These are phyloP conservation scores for Tenthredo notha DNA, from an alignment of 2,888 invertebrate species.

Conservation along the genomic window DNA sequence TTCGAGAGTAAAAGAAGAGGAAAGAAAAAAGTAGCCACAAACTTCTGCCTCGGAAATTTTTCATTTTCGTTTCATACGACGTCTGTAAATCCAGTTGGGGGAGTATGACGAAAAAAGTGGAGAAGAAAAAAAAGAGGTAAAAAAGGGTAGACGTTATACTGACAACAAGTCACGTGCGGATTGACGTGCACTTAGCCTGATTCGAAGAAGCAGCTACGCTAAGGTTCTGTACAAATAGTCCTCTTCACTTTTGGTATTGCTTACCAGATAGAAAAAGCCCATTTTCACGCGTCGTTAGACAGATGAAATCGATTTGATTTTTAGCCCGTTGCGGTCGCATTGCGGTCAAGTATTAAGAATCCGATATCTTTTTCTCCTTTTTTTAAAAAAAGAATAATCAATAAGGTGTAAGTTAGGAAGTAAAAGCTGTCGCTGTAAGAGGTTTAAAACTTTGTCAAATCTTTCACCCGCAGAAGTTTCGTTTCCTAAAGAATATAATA, in stretches of 20 bases:
- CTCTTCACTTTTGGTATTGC: slow-evolving; percentile 38
- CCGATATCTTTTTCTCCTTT: no score
- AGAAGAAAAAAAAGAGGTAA: background rate
- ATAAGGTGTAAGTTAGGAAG: background rate
- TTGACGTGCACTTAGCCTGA: slow-evolving; percentile 45
- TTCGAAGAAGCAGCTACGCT: background rate
- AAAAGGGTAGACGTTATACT: background rate
- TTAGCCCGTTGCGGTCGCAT: no score
- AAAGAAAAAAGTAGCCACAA: no score
- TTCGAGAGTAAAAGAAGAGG: background rate
- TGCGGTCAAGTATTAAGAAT: no score
- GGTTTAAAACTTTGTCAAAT: background rate
- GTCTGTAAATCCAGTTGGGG: background rate
- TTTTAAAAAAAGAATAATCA: no score
- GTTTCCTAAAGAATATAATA: background rate
- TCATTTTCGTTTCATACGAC: background rate
- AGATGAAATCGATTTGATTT: slow-evolving; percentile 7
- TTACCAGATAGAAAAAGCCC: slow-evolving; percentile 9
- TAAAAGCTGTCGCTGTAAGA: background rate
- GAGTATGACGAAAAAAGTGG: background rate
- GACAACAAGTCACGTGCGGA: slow-evolving; percentile 31
- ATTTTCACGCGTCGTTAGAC: slow-evolving; percentile 41
- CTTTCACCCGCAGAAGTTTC: background rate
- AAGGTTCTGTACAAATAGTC: slow-evolving; percentile 37
- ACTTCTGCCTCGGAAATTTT: background rate